Conservation (phyloP, 2,797 vertebrate species). For the Chelon labrosus region DNA sequence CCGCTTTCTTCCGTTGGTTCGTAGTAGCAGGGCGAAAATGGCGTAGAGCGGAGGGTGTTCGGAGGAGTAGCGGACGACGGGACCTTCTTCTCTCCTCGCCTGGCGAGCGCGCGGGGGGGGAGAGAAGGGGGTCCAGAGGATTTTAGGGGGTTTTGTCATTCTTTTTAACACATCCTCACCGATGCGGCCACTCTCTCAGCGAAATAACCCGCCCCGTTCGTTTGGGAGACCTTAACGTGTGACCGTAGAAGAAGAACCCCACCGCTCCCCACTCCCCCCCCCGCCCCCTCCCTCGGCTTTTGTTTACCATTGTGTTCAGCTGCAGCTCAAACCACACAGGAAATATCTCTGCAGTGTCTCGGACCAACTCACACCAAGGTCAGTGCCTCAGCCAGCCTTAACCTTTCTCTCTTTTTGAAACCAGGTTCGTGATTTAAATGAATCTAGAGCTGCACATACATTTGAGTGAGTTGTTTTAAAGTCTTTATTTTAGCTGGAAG, state of each 20-base stretch:
- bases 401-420: neutral
- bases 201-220: neutral
- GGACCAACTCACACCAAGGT: constrained; percentile 65
- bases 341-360: constrained; percentile 54
- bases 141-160: neutral
- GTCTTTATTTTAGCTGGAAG: neutral
- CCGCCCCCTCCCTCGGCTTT: constrained; percentile 50
- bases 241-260: constrained; percentile 39
- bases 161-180: neutral
- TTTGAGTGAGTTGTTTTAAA: neutral
- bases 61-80: constrained; percentile 51
- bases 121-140: constrained; percentile 17
- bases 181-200: neutral
- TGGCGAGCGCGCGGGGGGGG: constrained; percentile 3
- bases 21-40: constrained; percentile 74
- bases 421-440: neutral
- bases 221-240: constrained; percentile 16
- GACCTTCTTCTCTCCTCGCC: constrained; percentile 55
- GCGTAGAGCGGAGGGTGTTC: constrained; percentile 68
- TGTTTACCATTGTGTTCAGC: constrained; percentile 72
- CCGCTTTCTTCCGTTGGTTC: neutral
- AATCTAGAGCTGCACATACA: neutral
- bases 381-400: constrained; percentile 40
- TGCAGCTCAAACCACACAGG: constrained; percentile 43
- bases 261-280: neutral